Evolutionary conservation across 2,113 vertebrate species (phyloP), one percentile per base, ranked within the genome.

Genomic region (Eretmochelys imbricata): DNA sequence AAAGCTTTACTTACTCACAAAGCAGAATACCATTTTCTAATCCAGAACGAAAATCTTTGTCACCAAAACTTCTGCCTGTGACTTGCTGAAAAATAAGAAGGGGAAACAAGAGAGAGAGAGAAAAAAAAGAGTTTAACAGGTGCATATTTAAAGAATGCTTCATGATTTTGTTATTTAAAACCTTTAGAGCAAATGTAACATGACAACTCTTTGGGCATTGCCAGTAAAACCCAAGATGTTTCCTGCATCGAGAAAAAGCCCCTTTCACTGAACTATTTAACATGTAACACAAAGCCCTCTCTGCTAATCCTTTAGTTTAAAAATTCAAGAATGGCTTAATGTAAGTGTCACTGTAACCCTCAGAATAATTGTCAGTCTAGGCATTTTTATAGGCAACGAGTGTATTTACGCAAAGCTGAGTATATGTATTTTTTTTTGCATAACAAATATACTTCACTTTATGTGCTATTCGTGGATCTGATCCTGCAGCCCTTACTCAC

Each of bases 21-120:
- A 99, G 98, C 96, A 99, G 98, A 94, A 99, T 99, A 89, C 99
- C 99, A 7, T 99, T 99, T 98, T 99, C 99, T 97, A 99, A 96
- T 38, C 98, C 99, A 1, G 98, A 98, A 95, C 99, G 98, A 97
- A 99, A 99, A 94, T 99, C 99, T 94, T 98, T 99, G 93, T 99
- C 99, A 85, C 99, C 99, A 92, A 99, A 99, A 97, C 98, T 99
- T 98, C 99, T 98, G 94, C 99, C 99, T 0, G 99, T 99, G 92
- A 99, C 99, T 96, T 99, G 99, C 99, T 99, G 97, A 8, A 97
- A 98, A 97, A 97, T 93, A 93, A 53, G 13, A 94, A 31, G 35
- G 38, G 57, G 27, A 92, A 87, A 93, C 14, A 91, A 49, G 95
- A 91, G 54, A 89, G 22, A 89, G 57, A 84, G 4, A 42, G n/a